Conservation (phyloP, 2,888 invertebrate genomes). For the Nebria brevicollis region DNA sequence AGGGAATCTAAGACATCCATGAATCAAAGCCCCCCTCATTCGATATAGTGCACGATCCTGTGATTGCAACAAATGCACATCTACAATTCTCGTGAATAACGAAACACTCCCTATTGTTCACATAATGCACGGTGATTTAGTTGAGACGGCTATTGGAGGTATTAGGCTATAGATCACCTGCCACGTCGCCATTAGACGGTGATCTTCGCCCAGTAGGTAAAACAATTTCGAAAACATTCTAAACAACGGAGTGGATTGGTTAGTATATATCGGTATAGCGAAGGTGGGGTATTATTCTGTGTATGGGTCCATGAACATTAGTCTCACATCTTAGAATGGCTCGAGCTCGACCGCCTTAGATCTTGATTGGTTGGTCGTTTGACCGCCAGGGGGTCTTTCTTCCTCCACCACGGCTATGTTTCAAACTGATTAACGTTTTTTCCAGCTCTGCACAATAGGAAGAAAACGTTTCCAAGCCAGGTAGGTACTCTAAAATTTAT, state of each 20-base stretch:
- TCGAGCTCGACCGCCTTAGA: constrained; percentile 35
- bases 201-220: background rate
- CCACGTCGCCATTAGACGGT: constrained; percentile 4
- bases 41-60: constrained; percentile 8
- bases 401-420: constrained; percentile 26
- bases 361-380: constrained; percentile 43
- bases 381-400: constrained; percentile 5
- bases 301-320: constrained; percentile 53
- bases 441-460: constrained; percentile 35
- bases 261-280: background rate
- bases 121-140: constrained; percentile 60
- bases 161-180: constrained; percentile 39
- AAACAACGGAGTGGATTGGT: background rate
- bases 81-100: constrained; percentile 4
- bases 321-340: constrained; percentile 57
- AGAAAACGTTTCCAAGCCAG: constrained; percentile 26
- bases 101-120: constrained; percentile 57
- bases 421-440: constrained; percentile 41
- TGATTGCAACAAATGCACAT: constrained; percentile 16
- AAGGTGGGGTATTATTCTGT: constrained; percentile 51
- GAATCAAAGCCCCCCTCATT: constrained; percentile 27
- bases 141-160: constrained; percentile 48
- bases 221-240: background rate
- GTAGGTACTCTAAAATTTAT: constrained; percentile 39
- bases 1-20: constrained; percentile 7